Evolutionary conservation across 2,888 invertebrate species (phyloP).

Genomic region (Acleris laterana): DNA sequence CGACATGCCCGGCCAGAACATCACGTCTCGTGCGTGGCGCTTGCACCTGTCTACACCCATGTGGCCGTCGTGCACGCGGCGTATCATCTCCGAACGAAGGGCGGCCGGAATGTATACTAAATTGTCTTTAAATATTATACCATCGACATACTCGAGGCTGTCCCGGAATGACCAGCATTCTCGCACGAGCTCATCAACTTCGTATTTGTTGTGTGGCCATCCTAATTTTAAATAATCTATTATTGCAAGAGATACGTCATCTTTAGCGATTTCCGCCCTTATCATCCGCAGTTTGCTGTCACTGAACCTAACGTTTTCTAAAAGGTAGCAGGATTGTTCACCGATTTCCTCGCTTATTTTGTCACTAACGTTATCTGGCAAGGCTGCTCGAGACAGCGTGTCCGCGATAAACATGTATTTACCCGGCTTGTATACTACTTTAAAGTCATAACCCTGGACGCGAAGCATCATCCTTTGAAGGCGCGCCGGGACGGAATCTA

Average conservation of each 20-base stretch:
- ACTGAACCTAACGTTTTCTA: conserved; percentile 39
- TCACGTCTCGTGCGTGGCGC: conserved; percentile 6
- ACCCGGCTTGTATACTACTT: conserved; percentile 43
- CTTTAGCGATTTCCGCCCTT: conserved; percentile 32
- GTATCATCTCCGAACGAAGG: conserved; percentile 3
- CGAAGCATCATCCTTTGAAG: conserved; percentile 47
- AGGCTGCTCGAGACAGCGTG: conserved; percentile 43
- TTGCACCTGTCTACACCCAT: conserved; percentile 16
- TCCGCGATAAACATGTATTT: conserved; percentile 48
- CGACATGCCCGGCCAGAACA: too few species aligned
- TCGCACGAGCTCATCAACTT: conserved; percentile 19
- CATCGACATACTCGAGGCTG: background rate
- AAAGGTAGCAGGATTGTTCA: conserved; percentile 37
- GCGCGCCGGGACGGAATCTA: conserved; percentile 40
- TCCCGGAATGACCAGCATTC: conserved; percentile 28
- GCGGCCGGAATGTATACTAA: conserved; percentile 13
- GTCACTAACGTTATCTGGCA: conserved; percentile 37
- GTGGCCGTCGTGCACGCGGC: conserved; percentile 9
- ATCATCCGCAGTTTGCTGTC: conserved; percentile 33
- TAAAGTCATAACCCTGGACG: conserved; percentile 43
- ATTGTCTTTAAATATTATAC: conserved; percentile 9
- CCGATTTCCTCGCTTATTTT: conserved; percentile 33
- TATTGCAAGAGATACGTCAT: conserved; percentile 34
- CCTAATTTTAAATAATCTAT: conserved; percentile 40
- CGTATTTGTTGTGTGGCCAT: conserved; percentile 43